Evolutionary conservation across 2,113 vertebrate species (phyloP), one percentile per base, ranked within the genome.

Genomic region (Myrmecobius fasciatus): DNA sequence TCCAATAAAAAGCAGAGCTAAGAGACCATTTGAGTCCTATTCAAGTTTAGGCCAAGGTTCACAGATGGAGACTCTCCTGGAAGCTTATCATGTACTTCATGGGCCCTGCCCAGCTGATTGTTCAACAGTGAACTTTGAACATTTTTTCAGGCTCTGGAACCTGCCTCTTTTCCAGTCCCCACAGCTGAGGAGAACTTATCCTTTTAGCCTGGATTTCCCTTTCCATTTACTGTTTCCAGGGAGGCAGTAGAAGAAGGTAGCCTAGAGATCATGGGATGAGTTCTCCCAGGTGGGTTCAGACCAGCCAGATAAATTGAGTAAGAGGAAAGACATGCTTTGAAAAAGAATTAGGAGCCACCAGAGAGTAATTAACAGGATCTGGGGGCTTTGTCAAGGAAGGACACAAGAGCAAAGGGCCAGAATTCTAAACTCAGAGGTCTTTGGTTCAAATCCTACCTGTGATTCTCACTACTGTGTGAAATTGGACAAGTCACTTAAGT

Each of bases 41-140:
- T 90, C 0, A 43, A 92, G 53, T 94, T 94, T 43, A 96, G 96
- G 88, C 96, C 97, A 98, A 98, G 94, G 97, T 98, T 95, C 98
- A 95, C 96, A 96, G 94, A 91, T 26, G 91, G 56, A 96, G 4
- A 95, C 83, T 95, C 96, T 95, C 94, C 92, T 91, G 54, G 49
- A 4, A 43, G 47, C 88, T 92, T 97, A 96, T 95, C 96, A 95
- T 92, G 54, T 8, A 31, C 3, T 93, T 88, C 94, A 26, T 31
- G 91, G 91, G 90, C 93, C 95, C 92, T 96, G 51, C 94, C 89
- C 96, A 94, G 91, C 89, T 97, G 97, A 94, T 91, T 91, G 92
- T 90, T 94, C 96, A 96, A 24, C 96, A 97, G 49, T 96, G 97
- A 75, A 97, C 97, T 97, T 97, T 96, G 60, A 95, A 54, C 52